A percentile compares a stretch with the other conserved stretches of the same genome.
These are phyloP conservation scores for Amblyraja radiata DNA, from an alignment of 2,797 vertebrate species.

Conservation along the genomic window DNA sequence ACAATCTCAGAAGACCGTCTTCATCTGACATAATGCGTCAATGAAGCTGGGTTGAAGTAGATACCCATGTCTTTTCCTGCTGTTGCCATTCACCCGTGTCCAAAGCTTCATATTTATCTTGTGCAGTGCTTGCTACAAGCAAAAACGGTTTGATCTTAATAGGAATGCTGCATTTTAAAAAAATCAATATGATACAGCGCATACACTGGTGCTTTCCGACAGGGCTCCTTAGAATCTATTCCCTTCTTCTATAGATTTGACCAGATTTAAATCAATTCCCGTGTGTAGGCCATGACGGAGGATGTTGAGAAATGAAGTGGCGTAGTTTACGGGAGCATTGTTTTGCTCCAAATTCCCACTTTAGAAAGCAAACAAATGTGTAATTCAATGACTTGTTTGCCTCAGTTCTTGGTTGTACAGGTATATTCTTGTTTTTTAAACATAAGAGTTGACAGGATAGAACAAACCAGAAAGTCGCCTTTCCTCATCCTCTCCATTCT, in stretches of 20 bases:
- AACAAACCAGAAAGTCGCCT: no score
- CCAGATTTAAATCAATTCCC: not conserved
- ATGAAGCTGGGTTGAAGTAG: slow-evolving; percentile 41
- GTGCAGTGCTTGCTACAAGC: not conserved
- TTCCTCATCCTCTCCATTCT: no score
- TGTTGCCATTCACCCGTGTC: slow-evolving; percentile 41
- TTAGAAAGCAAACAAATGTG: no score
- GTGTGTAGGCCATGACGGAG: not conserved
- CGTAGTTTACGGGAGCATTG: no score
- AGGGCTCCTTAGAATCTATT: not conserved
- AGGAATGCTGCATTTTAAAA: not conserved
- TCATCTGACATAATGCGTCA: slow-evolving; percentile 41
- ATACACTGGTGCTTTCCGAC: not conserved
- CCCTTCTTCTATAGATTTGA: not conserved
- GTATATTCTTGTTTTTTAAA: no score
- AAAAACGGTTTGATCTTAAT: slow-evolving; percentile 1
- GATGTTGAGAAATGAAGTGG: not conserved
- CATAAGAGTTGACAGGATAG: no score
- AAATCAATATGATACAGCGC: not conserved
- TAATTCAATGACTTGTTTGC: no score
- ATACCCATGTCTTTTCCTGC: slow-evolving; percentile 43
- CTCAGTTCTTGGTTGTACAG: no score
- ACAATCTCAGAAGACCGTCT: slow-evolving; percentile 53
- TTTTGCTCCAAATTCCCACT: not conserved
- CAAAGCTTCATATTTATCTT: slow-evolving; percentile 30